Percentiles rank a stretch among this genome's conserved stretches.
These are phyloP conservation scores for Rattus rattus DNA, from an alignment of 2,113 vertebrate species.

Conservation along the genomic window DNA sequence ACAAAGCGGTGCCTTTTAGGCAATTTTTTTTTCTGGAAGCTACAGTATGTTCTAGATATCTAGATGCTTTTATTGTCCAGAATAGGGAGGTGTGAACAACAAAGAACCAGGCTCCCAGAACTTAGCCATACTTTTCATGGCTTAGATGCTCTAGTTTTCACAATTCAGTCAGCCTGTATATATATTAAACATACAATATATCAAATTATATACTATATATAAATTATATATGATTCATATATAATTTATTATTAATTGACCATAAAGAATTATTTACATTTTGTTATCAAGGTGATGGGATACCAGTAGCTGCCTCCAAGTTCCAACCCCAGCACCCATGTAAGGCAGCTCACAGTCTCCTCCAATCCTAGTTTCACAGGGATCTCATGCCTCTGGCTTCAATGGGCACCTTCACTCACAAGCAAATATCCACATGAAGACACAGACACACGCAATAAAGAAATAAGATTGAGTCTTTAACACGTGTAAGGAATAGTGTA, in stretches of 20 bases:
- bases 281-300: not conserved
- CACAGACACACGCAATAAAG: not conserved
- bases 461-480: not conserved
- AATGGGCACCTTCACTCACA: not conserved
- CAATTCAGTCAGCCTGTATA: not conserved
- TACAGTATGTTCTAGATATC: not conserved
- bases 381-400: not conserved
- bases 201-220: too few relatives aligned
- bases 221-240: too few relatives aligned
- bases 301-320: not conserved
- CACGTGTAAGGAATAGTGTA: not conserved
- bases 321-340: not conserved
- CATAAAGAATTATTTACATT: not conserved
- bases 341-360: too few relatives aligned
- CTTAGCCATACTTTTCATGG: not conserved
- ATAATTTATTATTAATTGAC: constrained; percentile 11
- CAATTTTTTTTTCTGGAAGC: not conserved
- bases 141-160: not conserved
- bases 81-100: not conserved
- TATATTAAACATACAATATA: too few relatives aligned
- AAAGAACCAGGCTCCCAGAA: not conserved
- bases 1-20: not conserved
- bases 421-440: not conserved
- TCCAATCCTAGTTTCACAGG: not conserved
- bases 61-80: not conserved